These are phyloP conservation scores for Pachydiplax longipennis DNA, from an alignment of 2,888 invertebrate species.

Conservation along the genomic window DNA sequence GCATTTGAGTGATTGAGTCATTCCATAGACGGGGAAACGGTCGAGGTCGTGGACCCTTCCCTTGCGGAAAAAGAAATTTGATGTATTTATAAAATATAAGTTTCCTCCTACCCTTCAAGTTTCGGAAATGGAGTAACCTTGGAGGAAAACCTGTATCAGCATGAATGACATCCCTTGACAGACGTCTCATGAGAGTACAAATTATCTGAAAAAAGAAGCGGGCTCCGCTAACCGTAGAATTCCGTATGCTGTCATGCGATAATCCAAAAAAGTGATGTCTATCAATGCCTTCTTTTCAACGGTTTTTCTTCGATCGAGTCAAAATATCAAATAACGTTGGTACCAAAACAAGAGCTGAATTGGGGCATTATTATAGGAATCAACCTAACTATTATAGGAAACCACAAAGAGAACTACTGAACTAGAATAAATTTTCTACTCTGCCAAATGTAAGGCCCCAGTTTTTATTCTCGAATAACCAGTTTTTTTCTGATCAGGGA, in stretches of 20 bases:
- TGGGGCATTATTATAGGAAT: too few relatives aligned
- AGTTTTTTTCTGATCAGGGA: too few relatives aligned
- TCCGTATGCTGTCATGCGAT: background rate
- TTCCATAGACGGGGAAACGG: too few relatives aligned
- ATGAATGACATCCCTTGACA: background rate
- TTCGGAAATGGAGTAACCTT: background rate
- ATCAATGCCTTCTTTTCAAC: background rate
- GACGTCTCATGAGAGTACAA: background rate
- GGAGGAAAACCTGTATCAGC: background rate
- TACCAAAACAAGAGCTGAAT: background rate
- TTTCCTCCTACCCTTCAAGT: background rate
- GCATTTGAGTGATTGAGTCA: too few relatives aligned
- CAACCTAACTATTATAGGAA: too few relatives aligned
- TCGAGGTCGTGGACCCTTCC: too few relatives aligned
- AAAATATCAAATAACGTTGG: background rate
- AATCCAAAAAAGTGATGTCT: background rate
- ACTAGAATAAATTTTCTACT: too few relatives aligned
- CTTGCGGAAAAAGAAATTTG: background rate
- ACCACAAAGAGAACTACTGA: too few relatives aligned
- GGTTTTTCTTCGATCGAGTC: background rate
- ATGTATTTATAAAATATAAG: background rate
- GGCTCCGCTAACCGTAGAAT: background rate
- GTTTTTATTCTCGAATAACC: too few relatives aligned
- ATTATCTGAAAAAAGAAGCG: background rate
- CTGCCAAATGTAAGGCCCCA: too few relatives aligned